Conservation (phyloP, 2,797 vertebrate species). For the Lophius americanus region DNA sequence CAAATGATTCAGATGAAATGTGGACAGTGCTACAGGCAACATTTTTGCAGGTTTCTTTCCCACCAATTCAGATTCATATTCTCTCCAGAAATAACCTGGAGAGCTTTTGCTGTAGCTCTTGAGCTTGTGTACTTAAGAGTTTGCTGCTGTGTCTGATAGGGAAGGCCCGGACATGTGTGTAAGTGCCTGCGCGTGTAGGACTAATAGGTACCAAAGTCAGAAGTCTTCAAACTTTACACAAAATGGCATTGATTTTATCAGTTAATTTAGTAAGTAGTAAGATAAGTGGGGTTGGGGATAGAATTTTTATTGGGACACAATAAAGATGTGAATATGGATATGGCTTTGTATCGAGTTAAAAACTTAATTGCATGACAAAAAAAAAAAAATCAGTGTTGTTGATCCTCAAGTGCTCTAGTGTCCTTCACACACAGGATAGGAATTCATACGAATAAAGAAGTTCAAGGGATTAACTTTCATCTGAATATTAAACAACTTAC, state of each 20-base stretch:
- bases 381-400: neutral
- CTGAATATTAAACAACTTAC: neutral
- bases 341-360: neutral
- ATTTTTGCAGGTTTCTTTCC: conserved; percentile 31
- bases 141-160: neutral
- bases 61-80: conserved; percentile 30
- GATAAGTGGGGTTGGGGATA: neutral
- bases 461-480: neutral
- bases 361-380: neutral
- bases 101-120: conserved; percentile 22
- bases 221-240: neutral
- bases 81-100: conserved; percentile 25
- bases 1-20: conserved; percentile 47
- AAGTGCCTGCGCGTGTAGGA: neutral
- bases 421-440: neutral
- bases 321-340: neutral
- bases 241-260: neutral
- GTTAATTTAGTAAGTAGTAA: neutral
- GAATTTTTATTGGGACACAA: neutral
- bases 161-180: neutral
- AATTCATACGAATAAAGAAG: neutral
- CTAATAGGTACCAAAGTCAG: neutral
- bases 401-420: neutral
- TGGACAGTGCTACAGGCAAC: conserved; percentile 35
- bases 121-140: conserved; percentile 14